Conservation (phyloP, 2,113 vertebrate species). For the Hemicordylus capensis region DNA sequence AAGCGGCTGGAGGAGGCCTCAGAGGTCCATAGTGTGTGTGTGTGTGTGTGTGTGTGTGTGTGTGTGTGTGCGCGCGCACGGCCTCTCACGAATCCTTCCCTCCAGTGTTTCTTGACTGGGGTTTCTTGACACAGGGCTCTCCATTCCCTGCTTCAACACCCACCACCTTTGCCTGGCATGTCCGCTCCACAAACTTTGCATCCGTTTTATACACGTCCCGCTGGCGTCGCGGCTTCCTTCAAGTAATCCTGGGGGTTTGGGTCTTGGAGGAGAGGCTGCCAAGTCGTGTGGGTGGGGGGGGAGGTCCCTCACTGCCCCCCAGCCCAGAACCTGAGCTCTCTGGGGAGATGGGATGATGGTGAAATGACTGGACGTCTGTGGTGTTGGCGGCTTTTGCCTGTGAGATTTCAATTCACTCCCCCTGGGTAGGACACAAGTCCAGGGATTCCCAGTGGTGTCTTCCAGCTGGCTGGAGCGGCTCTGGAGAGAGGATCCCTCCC, state of each 20-base stretch:
- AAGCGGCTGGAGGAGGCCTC: constrained; percentile 33
- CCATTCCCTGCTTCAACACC: neutral
- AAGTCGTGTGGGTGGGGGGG: too few species aligned
- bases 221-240: too few species aligned
- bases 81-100: constrained; percentile 50
- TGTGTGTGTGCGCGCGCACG: too few species aligned
- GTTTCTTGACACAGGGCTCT: too few species aligned
- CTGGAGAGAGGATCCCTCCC: neutral
- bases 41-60: too few species aligned
- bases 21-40: too few species aligned
- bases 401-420: neutral
- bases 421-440: neutral
- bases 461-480: neutral
- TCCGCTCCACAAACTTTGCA: too few species aligned
- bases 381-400: neutral
- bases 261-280: too few species aligned
- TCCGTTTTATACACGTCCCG: too few species aligned
- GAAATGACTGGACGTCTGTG: neutral
- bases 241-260: too few species aligned
- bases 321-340: too few species aligned
- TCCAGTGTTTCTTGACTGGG: constrained; percentile 37
- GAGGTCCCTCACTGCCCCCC: neutral
- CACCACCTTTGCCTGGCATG: too few species aligned
- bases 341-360: neutral
- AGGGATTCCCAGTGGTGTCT: neutral